Conservation (phyloP, 2,888 invertebrate species). For the Cephus runcator region DNA sequence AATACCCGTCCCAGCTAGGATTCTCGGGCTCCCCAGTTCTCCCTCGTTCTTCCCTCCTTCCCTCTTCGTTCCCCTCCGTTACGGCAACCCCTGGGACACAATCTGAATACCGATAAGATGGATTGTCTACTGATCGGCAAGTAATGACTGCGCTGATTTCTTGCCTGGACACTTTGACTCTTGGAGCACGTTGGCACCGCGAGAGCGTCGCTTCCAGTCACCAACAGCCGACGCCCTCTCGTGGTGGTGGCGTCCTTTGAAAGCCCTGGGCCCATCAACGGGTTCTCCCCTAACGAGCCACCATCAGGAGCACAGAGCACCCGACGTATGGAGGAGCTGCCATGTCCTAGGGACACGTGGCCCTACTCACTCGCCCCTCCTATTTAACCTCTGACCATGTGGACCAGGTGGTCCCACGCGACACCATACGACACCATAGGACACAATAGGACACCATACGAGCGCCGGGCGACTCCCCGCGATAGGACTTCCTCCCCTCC, state of each 20-base stretch:
- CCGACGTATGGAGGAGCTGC: too few relatives aligned
- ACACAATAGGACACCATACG: slow-evolving; percentile 35
- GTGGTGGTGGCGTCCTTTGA: slow-evolving; percentile 25
- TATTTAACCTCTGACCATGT: slow-evolving; percentile 10
- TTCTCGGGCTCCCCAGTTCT: slow-evolving; percentile 12
- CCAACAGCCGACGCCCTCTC: slow-evolving; percentile 44
- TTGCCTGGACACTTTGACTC: slow-evolving; percentile 10
- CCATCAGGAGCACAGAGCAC: too few relatives aligned
- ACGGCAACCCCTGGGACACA: slow-evolving; percentile 29
- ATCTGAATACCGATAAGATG: slow-evolving; percentile 58
- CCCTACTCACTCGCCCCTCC: background rate
- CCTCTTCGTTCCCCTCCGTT: slow-evolving; percentile 7
- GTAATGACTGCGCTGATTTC: slow-evolving; percentile 48
- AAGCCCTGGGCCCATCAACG: slow-evolving; percentile 20
- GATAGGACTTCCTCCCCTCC: background rate
- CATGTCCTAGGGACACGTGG: too few relatives aligned
- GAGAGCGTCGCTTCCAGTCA: background rate
- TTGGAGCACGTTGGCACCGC: too few relatives aligned
- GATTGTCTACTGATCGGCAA: slow-evolving; percentile 54
- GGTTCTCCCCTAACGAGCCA: background rate
- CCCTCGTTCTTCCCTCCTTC: slow-evolving; percentile 14
- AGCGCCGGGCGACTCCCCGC: slow-evolving; percentile 34
- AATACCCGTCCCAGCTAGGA: slow-evolving; percentile 34
- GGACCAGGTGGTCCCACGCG: slow-evolving; percentile 33
- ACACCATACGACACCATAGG: slow-evolving; percentile 40